These are phyloP conservation scores for Sinocyclocheilus anshuiensis DNA, from an alignment of 2,113 vertebrate genomes.

Conservation along the genomic window DNA sequence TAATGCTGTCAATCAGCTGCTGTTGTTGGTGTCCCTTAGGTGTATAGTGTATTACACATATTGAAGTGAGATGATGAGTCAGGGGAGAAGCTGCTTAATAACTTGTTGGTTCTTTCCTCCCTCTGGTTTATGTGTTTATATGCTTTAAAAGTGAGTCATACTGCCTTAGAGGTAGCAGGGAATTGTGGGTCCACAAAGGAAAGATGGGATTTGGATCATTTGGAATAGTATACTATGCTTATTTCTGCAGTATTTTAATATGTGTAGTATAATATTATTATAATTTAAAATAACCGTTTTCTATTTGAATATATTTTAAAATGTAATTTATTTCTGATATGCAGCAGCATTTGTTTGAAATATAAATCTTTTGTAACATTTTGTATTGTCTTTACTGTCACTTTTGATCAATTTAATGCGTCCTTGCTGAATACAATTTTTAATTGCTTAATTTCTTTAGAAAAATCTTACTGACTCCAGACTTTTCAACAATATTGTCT, in stretches of 20 bases:
- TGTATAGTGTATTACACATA: slow-evolving; percentile 1
- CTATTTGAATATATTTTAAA: too few species aligned
- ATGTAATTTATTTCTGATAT: too few species aligned
- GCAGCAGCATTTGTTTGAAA: too few species aligned
- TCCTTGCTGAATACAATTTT: neutral
- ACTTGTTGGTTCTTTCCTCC: slow-evolving; percentile 27
- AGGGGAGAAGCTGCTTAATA: slow-evolving; percentile 15
- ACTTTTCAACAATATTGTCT: neutral
- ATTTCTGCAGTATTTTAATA: neutral
- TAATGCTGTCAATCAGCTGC: slow-evolving; percentile 32
- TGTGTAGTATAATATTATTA: too few species aligned
- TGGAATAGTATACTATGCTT: neutral
- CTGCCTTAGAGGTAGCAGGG: neutral
- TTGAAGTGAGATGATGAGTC: slow-evolving; percentile 6
- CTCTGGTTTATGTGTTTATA: slow-evolving; percentile 1
- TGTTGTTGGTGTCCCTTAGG: neutral
- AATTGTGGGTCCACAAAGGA: slow-evolving; percentile 12
- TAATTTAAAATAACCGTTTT: too few species aligned
- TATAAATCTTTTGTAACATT: neutral
- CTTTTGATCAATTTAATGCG: neutral
- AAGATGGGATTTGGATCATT: neutral
- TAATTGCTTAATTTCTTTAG: too few species aligned
- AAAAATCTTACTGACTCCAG: neutral
- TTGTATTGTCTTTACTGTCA: neutral
- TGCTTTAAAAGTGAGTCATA: slow-evolving; percentile 15